phyloP scores from a whole-genome alignment of 2,113 vertebrate genomes.

The Oriolus oriolus region DNA sequence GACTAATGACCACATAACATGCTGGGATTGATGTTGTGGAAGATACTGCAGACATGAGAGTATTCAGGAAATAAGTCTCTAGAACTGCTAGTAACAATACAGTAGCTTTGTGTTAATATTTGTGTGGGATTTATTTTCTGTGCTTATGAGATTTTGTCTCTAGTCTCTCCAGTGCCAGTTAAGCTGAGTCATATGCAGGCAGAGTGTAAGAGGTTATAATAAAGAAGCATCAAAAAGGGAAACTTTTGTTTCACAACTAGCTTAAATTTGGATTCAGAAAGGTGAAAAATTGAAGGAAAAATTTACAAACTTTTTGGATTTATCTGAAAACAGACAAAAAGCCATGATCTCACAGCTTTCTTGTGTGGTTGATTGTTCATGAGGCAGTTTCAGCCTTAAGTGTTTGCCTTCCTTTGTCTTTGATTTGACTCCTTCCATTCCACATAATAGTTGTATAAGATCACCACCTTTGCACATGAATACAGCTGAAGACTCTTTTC shows the following conservation, averaged over 20 bases:
- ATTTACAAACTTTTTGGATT: background rate
- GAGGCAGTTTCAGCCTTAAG: background rate
- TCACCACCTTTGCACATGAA: background rate
- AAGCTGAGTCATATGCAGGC: background rate
- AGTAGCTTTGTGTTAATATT: conserved; percentile 22
- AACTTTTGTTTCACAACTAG: background rate
- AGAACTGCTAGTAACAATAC: background rate
- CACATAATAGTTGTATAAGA: background rate
- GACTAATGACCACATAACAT: background rate
- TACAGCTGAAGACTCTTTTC: background rate
- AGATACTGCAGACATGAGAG: background rate
- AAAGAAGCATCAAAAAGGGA: background rate
- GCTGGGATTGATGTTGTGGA: background rate
- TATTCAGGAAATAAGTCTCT: conserved; percentile 26
- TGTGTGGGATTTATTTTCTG: background rate
- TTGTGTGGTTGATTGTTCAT: background rate
- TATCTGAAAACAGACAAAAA: background rate
- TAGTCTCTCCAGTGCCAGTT: background rate
- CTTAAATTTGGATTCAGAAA: background rate
- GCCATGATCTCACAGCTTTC: background rate
- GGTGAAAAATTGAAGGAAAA: background rate
- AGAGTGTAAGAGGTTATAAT: background rate
- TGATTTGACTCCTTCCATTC: background rate
- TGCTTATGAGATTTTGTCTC: conserved; percentile 14
- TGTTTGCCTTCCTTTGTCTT: background rate